Evolutionary conservation across 1,140 invertebrate genomes (phyloP), one percentile per base, ranked within the genome.

Genomic region (Pantala flavescens): DNA sequence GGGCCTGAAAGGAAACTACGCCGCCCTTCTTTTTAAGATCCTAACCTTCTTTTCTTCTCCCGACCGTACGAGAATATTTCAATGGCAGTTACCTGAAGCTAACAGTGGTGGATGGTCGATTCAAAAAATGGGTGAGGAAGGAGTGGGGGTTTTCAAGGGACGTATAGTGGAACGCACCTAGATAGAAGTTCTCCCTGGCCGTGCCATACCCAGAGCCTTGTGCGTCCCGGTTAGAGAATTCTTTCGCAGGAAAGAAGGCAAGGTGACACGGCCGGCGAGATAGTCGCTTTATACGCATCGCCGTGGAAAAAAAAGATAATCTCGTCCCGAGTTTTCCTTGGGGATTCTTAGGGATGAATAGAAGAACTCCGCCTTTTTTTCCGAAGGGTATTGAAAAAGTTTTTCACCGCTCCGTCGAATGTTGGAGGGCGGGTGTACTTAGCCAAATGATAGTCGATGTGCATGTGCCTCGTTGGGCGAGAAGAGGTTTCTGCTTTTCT

Each of bases 221-320:
- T 36, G 28, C 28, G 28, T 36, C 28, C 28, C 28, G 9, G 28
- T 36, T 36, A 36, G 28, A 36, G 49, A 63, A 21, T 16, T 63
- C 49, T 63, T 19, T 63, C n/a, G n/a, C n/a, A 36, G 49, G n/a
- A 63, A 63, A 63, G n/a, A 19, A 63, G 12, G 49, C 49, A 63
- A 63, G 49, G 49, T 63, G 49, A 63, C 49, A 21, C 49, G 49
- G 16, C 49, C 12, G 49, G 49, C n/a, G 49, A 63, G 49, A 63
- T 63, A 21, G 28, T 36, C 28, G 49, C 49, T 63, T 19, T 63
- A 21, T 19, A 63, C 49, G 28, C 28, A 36, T 36, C 28, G 28
- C 28, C 28, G n/a, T 63, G 49, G 49, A 63, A 21, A 63, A n/a
- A 49, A 63, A 63, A 63, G 49, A 63, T 63, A 63, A 63, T 63